Evolutionary conservation across 2,888 invertebrate species (phyloP).

Genomic region (Sesamia inferens): DNA sequence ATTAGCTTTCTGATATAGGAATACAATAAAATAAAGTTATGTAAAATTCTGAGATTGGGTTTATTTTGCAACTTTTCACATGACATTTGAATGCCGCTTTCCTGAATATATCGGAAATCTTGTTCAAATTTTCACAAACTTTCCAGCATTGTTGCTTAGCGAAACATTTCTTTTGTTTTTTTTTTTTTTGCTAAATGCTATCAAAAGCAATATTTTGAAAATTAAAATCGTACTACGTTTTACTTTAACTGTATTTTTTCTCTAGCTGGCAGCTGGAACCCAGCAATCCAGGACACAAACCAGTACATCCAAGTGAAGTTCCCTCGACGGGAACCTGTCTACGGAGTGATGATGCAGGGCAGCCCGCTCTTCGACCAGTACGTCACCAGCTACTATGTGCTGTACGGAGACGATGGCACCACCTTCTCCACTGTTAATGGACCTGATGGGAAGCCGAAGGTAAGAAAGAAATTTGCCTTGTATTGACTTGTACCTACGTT

Average conservation of each 20-base stretch:
- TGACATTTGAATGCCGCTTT: not conserved
- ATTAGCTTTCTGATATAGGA: no score
- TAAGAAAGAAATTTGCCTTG: constrained; percentile 59
- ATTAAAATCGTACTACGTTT: not conserved
- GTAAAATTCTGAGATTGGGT: not conserved
- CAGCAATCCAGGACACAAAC: constrained; percentile 89
- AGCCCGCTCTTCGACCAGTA: constrained; percentile 92
- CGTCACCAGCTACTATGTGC: constrained; percentile 94
- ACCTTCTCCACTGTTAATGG: constrained; percentile 91
- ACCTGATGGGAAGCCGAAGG: constrained; percentile 88
- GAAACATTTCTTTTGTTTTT: no score
- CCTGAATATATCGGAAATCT: not conserved
- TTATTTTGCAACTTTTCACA: not conserved
- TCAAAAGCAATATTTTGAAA: not conserved
- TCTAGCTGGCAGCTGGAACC: constrained; percentile 92
- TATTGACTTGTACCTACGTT: not conserved
- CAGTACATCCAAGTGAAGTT: constrained; percentile 93
- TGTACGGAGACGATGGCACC: constrained; percentile 92
- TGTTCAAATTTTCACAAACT: not conserved
- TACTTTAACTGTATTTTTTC: not conserved
- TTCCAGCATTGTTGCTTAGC: not conserved
- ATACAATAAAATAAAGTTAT: not conserved
- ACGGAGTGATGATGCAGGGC: constrained; percentile 93
- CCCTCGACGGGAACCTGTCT: constrained; percentile 91
- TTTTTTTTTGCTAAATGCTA: no score